Evolutionary conservation across 2,113 vertebrate species (phyloP).

Genomic region (Rhegmatorhina hoffmannsi): DNA sequence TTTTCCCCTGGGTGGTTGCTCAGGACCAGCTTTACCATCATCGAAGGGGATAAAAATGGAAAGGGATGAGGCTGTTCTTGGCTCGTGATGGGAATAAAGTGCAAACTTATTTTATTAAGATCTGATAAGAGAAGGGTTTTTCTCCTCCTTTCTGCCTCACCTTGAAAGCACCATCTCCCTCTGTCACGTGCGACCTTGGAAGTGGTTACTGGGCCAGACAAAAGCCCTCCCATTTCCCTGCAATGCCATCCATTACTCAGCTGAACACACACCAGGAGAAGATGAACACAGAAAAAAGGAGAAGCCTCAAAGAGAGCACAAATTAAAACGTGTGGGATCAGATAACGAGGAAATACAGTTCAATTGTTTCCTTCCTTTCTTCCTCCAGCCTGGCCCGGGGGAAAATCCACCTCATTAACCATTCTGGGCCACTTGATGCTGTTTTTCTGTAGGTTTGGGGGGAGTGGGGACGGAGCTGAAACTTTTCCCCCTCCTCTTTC

Average conservation of each 20-base stretch:
- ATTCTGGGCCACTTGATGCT: not conserved
- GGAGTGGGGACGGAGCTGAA: not conserved
- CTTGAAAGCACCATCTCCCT: not conserved
- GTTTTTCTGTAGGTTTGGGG: not conserved
- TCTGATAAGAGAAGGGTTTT: not conserved
- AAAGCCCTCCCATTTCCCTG: not conserved
- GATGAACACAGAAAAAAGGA: not conserved
- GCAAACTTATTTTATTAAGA: not conserved
- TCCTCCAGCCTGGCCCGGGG: not conserved
- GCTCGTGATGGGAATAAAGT: not conserved
- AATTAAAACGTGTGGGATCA: slow-evolving; percentile 43
- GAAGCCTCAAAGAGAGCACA: slow-evolving; percentile 29
- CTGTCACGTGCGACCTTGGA: slow-evolving; percentile 48
- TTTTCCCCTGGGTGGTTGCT: not conserved
- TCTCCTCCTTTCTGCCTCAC: not conserved
- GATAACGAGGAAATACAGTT: slow-evolving; percentile 37
- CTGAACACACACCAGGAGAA: not conserved
- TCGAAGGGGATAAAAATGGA: not conserved
- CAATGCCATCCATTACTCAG: slow-evolving; percentile 11
- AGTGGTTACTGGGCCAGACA: not conserved
- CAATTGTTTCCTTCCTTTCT: slow-evolving; percentile 41
- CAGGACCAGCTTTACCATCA: not conserved
- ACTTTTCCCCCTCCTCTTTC: not conserved
- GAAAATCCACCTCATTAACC: slow-evolving; percentile 26
- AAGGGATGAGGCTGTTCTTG: not conserved